A percentile compares a stretch with the other conserved stretches of the same genome.
These are phyloP conservation scores for Pelmatolapia mariae DNA, from an alignment of 2,113 vertebrate genomes.

Conservation along the genomic window DNA sequence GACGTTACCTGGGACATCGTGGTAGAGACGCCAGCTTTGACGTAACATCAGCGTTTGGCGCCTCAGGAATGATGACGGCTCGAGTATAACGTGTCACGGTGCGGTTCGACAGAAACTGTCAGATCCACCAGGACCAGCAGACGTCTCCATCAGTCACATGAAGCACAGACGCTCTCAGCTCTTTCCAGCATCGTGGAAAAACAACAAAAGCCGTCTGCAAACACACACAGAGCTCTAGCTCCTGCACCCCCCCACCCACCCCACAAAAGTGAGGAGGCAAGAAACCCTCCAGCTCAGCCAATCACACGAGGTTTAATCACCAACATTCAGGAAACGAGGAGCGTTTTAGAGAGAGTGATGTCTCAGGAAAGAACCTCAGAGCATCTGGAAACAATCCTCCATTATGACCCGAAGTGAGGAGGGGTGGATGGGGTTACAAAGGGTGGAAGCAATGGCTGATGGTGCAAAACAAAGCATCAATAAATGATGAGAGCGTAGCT, in stretches of 20 bases:
- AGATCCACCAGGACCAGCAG: neutral
- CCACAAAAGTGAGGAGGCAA: neutral
- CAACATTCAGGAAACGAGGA: neutral
- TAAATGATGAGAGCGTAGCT: constrained; percentile 54
- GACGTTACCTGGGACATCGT: neutral
- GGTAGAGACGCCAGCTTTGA: neutral
- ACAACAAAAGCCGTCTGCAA: neutral
- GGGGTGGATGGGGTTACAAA: neutral
- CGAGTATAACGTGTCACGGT: neutral
- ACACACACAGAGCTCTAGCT: neutral
- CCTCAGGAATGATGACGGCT: neutral
- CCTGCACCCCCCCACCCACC: neutral
- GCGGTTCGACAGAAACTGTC: neutral
- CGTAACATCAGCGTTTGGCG: accelerated
- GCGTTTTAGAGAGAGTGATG: neutral
- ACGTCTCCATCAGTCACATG: neutral
- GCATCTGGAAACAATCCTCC: neutral
- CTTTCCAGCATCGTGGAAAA: neutral
- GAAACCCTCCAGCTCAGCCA: neutral
- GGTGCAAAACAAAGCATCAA: constrained; percentile 53
- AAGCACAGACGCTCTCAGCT: neutral
- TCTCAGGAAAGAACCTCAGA: neutral
- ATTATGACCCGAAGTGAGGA: neutral
- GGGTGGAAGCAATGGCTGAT: constrained; percentile 33
- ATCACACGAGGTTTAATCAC: neutral